Conservation (phyloP, 2,113 vertebrate genomes). For the Rafetus swinhoei region DNA sequence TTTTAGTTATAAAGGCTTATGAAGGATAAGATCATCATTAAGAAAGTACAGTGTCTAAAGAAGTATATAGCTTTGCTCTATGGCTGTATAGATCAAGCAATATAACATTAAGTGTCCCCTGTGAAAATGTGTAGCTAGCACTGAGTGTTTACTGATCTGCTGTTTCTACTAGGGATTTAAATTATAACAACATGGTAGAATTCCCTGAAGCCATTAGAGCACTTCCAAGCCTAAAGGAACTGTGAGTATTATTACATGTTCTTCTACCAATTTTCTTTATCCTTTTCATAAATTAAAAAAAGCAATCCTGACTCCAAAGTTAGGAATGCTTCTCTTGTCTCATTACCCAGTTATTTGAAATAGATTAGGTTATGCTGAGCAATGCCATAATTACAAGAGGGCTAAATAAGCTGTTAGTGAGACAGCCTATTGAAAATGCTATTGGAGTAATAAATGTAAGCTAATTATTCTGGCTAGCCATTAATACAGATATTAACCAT, state of each 20-base stretch:
- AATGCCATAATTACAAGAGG: constrained; percentile 41
- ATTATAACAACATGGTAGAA: constrained; percentile 93
- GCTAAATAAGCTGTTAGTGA: constrained; percentile 18
- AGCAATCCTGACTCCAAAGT: neutral
- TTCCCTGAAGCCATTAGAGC: constrained; percentile 94
- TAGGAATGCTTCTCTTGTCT: neutral
- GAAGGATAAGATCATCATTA: neutral
- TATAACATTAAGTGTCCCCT: neutral
- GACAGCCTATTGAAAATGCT: constrained; percentile 19
- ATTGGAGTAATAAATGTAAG: constrained; percentile 24
- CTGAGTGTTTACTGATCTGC: neutral
- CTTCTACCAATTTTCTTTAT: constrained; percentile 17
- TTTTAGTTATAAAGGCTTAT: constrained; percentile 20
- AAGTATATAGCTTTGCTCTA: neutral
- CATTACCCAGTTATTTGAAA: neutral
- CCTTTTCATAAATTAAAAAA: constrained; percentile 11
- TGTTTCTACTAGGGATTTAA: constrained; percentile 88
- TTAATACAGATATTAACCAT: constrained; percentile 40
- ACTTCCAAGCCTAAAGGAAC: constrained; percentile 93
- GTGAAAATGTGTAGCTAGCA: neutral
- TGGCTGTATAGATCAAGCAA: neutral
- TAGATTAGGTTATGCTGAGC: constrained; percentile 12
- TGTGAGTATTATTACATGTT: constrained; percentile 86
- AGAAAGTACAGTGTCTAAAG: neutral
- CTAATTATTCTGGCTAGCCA: constrained; percentile 18